phyloP scores from a whole-genome alignment of 1,140 invertebrate genomes.

The Cydia splendana region DNA sequence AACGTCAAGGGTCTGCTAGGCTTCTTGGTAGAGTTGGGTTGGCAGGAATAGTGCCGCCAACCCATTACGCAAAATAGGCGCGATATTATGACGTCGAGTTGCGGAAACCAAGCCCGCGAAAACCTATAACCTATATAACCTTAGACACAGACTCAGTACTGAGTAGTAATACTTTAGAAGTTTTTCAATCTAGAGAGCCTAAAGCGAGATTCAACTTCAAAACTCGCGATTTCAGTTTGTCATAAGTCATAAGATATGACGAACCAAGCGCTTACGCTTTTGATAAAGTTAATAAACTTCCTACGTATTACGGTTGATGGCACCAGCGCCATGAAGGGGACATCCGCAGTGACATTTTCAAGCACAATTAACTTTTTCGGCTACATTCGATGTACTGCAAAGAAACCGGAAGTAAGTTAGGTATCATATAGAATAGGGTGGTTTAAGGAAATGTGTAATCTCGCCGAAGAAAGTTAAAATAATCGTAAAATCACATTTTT shows the following conservation, averaged over 20 bases:
- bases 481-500: neutral
- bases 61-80: too few species aligned
- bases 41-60: too few species aligned
- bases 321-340: neutral
- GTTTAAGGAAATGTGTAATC: too few species aligned
- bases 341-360: conserved; percentile 23
- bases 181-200: too few species aligned
- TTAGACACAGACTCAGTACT: too few species aligned
- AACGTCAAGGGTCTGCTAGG: too few species aligned
- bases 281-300: neutral
- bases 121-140: too few species aligned
- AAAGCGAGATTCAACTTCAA: too few species aligned
- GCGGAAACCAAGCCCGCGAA: too few species aligned
- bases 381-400: conserved; percentile 12
- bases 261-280: neutral
- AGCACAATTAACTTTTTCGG: conserved; percentile 29
- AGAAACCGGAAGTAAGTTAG: neutral
- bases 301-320: conserved; percentile 1
- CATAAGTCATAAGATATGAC: neutral
- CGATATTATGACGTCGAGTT: too few species aligned
- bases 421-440: neutral
- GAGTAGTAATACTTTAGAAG: too few species aligned
- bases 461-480: neutral
- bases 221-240: neutral
- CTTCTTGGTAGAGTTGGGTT: too few species aligned